Base-by-base conservation (phyloP, 1,140 invertebrate genomes). In the Drosophila biarmipes region DNA sequence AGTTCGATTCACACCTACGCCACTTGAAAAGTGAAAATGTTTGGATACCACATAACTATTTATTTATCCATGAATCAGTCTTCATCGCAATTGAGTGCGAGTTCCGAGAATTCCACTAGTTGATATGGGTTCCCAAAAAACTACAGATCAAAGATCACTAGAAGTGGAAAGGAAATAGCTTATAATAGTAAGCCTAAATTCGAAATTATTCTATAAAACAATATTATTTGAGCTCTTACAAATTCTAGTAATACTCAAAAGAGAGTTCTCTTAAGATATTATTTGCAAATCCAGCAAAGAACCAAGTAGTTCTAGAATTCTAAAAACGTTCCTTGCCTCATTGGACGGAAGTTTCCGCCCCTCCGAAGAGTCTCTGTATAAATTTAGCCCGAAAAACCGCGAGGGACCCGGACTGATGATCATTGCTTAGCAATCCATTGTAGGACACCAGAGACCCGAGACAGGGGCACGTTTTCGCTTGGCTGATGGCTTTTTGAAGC, bases 371-470 rank as follows among this genome's bases (percentile, higher is more conserved):
- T 53, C 21, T 54, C 17, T 48, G 42, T 31, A 29, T 43, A 56
- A 42, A 29, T 56, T 29, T 14, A 24, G 8, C 21, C 38, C 24
- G 17, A 27, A 56, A 56, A 15, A 12, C 27, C 7, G 37, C 35
- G 63, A 21, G 34, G 40, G 3, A 14, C 11, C 24, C 42, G 31
- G 37, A 48, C 45, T 74, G 72, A 74, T 74, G 67, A 77, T 86
- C 62, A 85, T 85, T 85, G 80, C 82, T 80, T 85, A 85, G 86
- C 74, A 73, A 81, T 54, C 72, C 56, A 77, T 64, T 48, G 56
- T 73, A 80, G 77, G 81, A 78, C 73, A 42, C 45, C 21, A 38
- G 45, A 37, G 14, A 8, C 19, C 34, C 42, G 61, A 57, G 27
- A 35, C 40, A 55, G 53, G 51, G 63, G 63, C 68, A 72, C 68